Evolutionary conservation across 2,888 invertebrate genomes (phyloP).

Genomic region (Tenodera sinensis): DNA sequence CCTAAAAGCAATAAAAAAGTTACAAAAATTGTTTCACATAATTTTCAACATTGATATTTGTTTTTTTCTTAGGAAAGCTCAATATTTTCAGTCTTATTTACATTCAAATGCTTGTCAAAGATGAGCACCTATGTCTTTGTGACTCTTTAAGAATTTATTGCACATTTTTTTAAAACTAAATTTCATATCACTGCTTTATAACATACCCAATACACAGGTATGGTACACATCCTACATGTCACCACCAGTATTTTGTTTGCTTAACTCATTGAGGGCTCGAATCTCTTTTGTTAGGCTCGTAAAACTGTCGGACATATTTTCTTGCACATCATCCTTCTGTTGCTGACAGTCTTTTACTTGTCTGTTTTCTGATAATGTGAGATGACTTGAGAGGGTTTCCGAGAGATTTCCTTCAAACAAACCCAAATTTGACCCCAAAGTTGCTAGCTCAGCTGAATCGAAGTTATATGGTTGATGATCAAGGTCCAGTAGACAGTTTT

Average conservation of each 20-base stretch:
- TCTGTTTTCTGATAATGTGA: constrained; percentile 47
- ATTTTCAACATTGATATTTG: background rate
- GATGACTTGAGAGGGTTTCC: constrained; percentile 48
- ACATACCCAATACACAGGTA: background rate
- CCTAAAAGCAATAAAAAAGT: background rate
- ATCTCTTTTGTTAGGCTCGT: constrained; percentile 49
- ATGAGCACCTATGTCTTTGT: background rate
- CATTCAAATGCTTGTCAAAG: background rate
- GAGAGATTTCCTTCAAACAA: constrained; percentile 46
- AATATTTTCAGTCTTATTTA: background rate
- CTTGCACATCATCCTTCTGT: constrained; percentile 32
- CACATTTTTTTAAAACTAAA: background rate
- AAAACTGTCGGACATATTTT: constrained; percentile 55
- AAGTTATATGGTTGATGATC: constrained; percentile 41
- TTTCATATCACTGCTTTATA: background rate
- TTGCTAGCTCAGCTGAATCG: constrained; percentile 45
- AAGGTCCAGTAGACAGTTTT: constrained; percentile 39
- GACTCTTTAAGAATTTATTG: background rate
- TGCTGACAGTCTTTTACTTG: constrained; percentile 20
- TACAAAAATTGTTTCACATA: background rate
- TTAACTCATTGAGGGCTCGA: constrained; percentile 20
- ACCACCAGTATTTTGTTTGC: background rate
- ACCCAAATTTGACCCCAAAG: constrained; percentile 23
- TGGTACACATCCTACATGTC: background rate
- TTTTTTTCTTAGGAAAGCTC: background rate